Evolutionary conservation across 2,113 vertebrate genomes (phyloP).

Genomic region (Potamarius usumacintae): DNA sequence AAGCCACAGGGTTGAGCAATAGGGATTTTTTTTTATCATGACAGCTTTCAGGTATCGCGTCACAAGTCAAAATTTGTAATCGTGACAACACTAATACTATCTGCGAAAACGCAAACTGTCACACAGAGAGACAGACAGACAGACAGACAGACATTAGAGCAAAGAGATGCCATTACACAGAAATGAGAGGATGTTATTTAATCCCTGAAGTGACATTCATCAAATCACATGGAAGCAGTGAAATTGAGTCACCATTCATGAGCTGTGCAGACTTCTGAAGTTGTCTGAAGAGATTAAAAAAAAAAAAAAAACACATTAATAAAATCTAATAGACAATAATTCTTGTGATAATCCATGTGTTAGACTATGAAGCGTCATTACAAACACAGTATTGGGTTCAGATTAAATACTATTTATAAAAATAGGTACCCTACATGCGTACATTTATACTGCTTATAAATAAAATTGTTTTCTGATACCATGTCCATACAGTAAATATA

Average conservation of each 20-base stretch:
- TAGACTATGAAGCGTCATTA: not conserved
- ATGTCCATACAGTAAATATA: too few relatives aligned
- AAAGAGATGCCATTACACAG: slow-evolving; percentile 26
- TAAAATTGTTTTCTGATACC: too few relatives aligned
- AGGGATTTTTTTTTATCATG: not conserved
- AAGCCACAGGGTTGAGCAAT: not conserved
- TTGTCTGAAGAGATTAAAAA: not conserved
- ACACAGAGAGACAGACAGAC: not conserved
- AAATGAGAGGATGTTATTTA: slow-evolving; percentile 11
- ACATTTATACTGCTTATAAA: too few relatives aligned
- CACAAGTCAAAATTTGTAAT: slow-evolving; percentile 12
- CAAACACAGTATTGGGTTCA: not conserved
- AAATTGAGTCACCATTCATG: not conserved
- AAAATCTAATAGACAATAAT: not conserved
- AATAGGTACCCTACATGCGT: not conserved
- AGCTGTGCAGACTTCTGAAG: not conserved
- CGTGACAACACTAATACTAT: slow-evolving; percentile 22
- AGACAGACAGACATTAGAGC: slow-evolving; percentile 10
- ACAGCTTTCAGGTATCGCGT: not conserved
- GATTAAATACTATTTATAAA: not conserved
- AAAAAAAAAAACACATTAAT: not conserved
- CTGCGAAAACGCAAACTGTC: slow-evolving; percentile 20
- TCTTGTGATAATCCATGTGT: not conserved
- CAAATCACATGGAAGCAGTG: slow-evolving; percentile 13
- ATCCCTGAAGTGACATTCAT: slow-evolving; percentile 36